Evolutionary conservation across 1,140 invertebrate genomes (phyloP), one percentile per base, ranked within the genome.

Genomic region (Diorhabda carinulata): DNA sequence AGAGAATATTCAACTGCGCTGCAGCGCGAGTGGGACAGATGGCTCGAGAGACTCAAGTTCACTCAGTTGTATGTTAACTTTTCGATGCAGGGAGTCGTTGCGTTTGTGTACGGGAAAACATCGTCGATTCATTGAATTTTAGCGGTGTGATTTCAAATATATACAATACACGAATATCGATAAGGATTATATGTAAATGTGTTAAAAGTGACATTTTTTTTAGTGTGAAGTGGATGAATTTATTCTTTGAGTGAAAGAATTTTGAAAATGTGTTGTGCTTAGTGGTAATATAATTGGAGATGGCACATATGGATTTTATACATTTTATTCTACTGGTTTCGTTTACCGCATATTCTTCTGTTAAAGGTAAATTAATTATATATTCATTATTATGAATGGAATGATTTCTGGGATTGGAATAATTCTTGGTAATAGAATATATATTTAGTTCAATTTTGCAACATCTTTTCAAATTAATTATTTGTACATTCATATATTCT

Each of bases 1-100:
- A 42, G 41, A 67, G 44, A 65, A 62, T 41, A 41, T 60, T 60
- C 58, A 60, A 60, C 45, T 64, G 63, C 63, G 63, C 63, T 57
- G 52, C n/a, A 10, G 40, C 41, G n/a, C 25, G n/a, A 7, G 63
- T 42, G n/a, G 56, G 63, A 64, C 52, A 64, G 63, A 52, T 64
- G 63, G 63, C 63, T 64, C 44, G 10, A 40, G 43, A 64, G 41
- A 44, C 63, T 5, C 52, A 64, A 64, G 25, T 64, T 64, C 45
- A 56, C 44, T 64, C 52, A 64, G 63, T 64, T 47, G 63, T 47
- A 56, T 10, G 4, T 47, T 44, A 40, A 52, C 63, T 47, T 41
- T 41, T 57, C 44, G 6, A 47, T 8, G 63, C 4, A 44, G 9
- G 63, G 44, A 5, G 41, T 10, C 43, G 45, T 7, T 57, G 52